Evolutionary conservation across 2,113 vertebrate species (phyloP).

Genomic region (Lutjanus erythropterus): DNA sequence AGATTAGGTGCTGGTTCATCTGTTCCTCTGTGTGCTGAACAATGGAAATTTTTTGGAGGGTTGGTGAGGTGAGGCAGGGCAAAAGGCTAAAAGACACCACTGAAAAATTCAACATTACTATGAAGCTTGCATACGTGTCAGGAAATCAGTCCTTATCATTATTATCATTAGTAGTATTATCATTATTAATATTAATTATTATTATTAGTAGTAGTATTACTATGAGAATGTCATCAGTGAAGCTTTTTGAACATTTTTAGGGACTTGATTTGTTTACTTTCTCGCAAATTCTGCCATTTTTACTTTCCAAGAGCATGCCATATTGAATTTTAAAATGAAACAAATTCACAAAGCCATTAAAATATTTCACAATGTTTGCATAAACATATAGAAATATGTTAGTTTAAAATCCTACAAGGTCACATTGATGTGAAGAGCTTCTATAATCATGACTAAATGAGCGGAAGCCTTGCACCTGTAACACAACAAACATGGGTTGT

Average conservation of each 20-base stretch:
- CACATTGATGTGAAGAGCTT: background rate
- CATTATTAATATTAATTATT: background rate
- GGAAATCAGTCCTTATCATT: background rate
- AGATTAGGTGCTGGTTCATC: conserved; percentile 82
- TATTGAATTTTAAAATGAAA: background rate
- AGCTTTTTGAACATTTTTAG: background rate
- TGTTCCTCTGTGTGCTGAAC: conserved; percentile 79
- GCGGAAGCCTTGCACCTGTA: conserved; percentile 28
- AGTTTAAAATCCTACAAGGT: background rate
- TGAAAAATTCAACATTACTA: conserved; percentile 1
- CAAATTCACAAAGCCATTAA: background rate
- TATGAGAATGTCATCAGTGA: background rate
- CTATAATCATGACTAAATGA: background rate
- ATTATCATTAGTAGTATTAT: background rate
- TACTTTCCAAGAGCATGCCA: background rate
- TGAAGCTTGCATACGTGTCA: background rate
- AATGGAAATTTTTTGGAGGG: conserved; percentile 75
- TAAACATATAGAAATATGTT: background rate
- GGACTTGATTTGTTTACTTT: background rate
- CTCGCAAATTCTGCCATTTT: background rate
- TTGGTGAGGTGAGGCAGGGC: conserved; percentile 43
- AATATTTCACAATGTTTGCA: background rate
- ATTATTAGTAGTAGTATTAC: background rate
- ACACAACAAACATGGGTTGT: conserved; percentile 9
- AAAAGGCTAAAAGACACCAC: conserved; percentile 32